A percentile compares a stretch with the other conserved stretches of the same genome.
Evolutionary conservation across 2,888 invertebrate species (phyloP).

Genomic region (Acrobasis consociella): DNA sequence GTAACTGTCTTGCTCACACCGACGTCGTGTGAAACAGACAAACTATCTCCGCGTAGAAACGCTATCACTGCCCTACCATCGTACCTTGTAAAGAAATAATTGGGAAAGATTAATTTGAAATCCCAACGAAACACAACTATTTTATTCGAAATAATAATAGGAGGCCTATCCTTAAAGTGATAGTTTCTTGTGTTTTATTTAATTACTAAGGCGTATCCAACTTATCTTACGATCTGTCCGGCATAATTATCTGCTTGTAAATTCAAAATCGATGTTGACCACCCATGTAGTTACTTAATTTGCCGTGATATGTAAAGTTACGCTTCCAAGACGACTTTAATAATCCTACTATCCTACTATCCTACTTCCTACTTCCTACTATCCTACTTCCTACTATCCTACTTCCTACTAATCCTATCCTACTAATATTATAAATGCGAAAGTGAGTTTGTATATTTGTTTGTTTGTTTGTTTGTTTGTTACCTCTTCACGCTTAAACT

Average conservation of each 20-base stretch:
- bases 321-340: neutral
- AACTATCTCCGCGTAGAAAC: slow-evolving; percentile 7
- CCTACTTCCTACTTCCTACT: too few species aligned
- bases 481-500: too few species aligned
- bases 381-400: too few species aligned
- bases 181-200: slow-evolving; percentile 1
- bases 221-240: slow-evolving; percentile 5
- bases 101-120: slow-evolving; percentile 13
- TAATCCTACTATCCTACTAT: too few species aligned
- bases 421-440: too few species aligned
- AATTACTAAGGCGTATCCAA: neutral
- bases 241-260: slow-evolving; percentile 17
- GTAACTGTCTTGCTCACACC: slow-evolving; percentile 19
- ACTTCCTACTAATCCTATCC: too few species aligned
- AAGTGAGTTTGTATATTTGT: too few species aligned
- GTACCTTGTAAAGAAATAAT: slow-evolving; percentile 14
- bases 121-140: neutral
- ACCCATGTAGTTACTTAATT: slow-evolving; percentile 20
- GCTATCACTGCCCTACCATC: slow-evolving; percentile 18
- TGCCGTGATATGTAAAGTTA: neutral
- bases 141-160: slow-evolving; percentile 7
- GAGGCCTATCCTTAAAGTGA: neutral
- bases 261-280: slow-evolving; percentile 13
- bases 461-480: too few species aligned
- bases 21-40: slow-evolving; percentile 10